Evolutionary conservation across 2,113 vertebrate species (phyloP).

Genomic region (Ceuthmochares aereus): DNA sequence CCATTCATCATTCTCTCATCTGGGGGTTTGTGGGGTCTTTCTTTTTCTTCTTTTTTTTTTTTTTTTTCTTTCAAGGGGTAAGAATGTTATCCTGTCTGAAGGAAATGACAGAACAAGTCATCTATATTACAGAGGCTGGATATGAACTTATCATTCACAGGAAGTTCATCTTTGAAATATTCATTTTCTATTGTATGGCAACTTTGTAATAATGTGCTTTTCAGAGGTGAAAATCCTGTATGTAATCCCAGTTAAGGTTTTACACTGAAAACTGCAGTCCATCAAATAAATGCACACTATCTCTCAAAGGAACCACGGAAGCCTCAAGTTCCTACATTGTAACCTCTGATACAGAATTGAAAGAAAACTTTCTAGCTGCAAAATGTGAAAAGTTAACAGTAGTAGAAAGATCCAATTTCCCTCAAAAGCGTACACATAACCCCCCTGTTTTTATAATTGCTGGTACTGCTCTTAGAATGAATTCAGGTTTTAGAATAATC

Average conservation of each 20-base stretch:
- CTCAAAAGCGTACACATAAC: not conserved
- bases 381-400: not conserved
- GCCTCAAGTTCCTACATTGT: not conserved
- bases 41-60: too few species aligned
- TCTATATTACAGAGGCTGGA: not conserved
- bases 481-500: not conserved
- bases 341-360: conserved; percentile 18
- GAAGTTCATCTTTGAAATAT: conserved; percentile 36
- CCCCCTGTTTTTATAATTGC: not conserved
- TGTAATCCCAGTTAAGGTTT: conserved; percentile 46
- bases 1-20: not conserved
- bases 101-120: conserved; percentile 15
- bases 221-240: conserved; percentile 31
- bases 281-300: conserved; percentile 21
- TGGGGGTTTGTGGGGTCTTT: not conserved
- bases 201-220: conserved; percentile 35
- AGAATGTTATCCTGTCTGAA: not conserved
- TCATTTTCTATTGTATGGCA: conserved; percentile 25
- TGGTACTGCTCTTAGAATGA: not conserved
- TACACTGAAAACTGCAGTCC: conserved; percentile 35
- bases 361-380: conserved; percentile 7
- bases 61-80: not conserved
- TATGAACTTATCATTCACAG: conserved; percentile 1
- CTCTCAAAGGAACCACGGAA: conserved; percentile 50
- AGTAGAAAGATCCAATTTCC: not conserved